Evolutionary conservation across 2,797 vertebrate genomes (phyloP).

Genomic region (Chelidonichthys spinosus): DNA sequence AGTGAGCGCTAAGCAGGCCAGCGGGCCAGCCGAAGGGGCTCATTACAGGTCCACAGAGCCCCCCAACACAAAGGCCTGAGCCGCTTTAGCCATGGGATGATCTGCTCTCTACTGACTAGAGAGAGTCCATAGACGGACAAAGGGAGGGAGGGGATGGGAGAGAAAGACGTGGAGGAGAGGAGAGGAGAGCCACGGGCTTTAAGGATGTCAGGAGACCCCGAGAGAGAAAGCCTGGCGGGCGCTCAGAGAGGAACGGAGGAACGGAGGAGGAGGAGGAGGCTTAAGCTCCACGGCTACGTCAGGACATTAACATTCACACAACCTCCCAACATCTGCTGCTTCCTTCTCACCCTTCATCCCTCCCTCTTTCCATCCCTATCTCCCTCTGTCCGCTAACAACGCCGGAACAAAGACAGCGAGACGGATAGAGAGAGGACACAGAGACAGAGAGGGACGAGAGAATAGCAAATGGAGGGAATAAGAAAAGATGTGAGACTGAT

Average conservation of each 20-base stretch:
- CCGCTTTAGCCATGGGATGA: slow-evolving; percentile 98
- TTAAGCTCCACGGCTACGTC: slow-evolving; percentile 90
- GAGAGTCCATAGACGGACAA: slow-evolving; percentile 96
- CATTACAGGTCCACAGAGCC: slow-evolving; percentile 99
- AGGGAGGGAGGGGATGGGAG: slow-evolving; percentile 74
- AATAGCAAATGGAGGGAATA: slow-evolving; percentile 20
- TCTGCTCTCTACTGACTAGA: slow-evolving; percentile 99
- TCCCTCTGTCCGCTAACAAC: slow-evolving; percentile 61
- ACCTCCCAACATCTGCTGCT: slow-evolving; percentile 96
- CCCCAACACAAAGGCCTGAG: slow-evolving; percentile 96
- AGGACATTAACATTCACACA: slow-evolving; percentile 98
- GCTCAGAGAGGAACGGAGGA: slow-evolving; percentile 86
- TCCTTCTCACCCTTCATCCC: slow-evolving; percentile 74
- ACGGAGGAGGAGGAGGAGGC: slow-evolving; percentile 75
- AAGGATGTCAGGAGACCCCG: slow-evolving; percentile 93
- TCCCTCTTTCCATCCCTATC: slow-evolving; percentile 67
- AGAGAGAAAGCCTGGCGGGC: slow-evolving; percentile 84
- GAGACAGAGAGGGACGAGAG: slow-evolving; percentile 20
- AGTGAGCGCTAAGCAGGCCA: slow-evolving; percentile 87
- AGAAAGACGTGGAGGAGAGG: slow-evolving; percentile 73
- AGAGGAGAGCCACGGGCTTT: slow-evolving; percentile 86
- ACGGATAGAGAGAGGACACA: slow-evolving; percentile 32
- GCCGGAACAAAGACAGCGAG: slow-evolving; percentile 71
- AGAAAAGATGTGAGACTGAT: slow-evolving; percentile 22
- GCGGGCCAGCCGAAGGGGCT: slow-evolving; percentile 87